Evolutionary conservation across 2,888 invertebrate species (phyloP), one percentile per base, ranked within the genome.

Genomic region (Tipula helvola): DNA sequence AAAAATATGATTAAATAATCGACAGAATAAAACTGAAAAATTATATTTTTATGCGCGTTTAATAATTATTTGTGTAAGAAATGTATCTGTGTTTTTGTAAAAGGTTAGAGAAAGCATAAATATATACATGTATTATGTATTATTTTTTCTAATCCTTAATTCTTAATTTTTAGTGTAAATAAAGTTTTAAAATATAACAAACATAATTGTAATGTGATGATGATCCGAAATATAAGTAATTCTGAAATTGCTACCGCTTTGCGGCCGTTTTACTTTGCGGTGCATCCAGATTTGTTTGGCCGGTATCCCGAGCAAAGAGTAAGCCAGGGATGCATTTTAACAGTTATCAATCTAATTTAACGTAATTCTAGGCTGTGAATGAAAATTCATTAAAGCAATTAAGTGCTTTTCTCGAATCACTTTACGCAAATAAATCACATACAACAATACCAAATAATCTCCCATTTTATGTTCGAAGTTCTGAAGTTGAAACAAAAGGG

Each of bases 221-320:
- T 52, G 36, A 36, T 13, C 7, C 86, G 90, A 39, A 87, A 42
- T 88, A 91, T 95, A 89, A 96, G 95, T 89, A 95, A 95, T 87
- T 95, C 96, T 41, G 97, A 98, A 93, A 94, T 98, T 28, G 96
- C 98, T 0, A 96, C 97, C 36, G 98, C 98, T 0, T 92, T 98
- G 85, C 93, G 98, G 87, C 98, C 98, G 5, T 98, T 98, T 91
- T 98, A 98, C 92, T 98, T 98, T 91, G 95, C 95, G 87, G 98
- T 98, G 3, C 98, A 98, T 93, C 98, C 98, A 12, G 98, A 98
- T 92, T 93, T 98, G 85, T 98, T 98, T 93, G 97, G 97, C 87
- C 95, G 96, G 92, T 95, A 96, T 93, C 98, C 98, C 47, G 94
- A 94, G 90, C 97, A 98, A 92, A 94, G 96, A 91, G 97, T 97